Evolutionary conservation across 2,888 invertebrate genomes (phyloP).

Genomic region (Amphipyra berbera): DNA sequence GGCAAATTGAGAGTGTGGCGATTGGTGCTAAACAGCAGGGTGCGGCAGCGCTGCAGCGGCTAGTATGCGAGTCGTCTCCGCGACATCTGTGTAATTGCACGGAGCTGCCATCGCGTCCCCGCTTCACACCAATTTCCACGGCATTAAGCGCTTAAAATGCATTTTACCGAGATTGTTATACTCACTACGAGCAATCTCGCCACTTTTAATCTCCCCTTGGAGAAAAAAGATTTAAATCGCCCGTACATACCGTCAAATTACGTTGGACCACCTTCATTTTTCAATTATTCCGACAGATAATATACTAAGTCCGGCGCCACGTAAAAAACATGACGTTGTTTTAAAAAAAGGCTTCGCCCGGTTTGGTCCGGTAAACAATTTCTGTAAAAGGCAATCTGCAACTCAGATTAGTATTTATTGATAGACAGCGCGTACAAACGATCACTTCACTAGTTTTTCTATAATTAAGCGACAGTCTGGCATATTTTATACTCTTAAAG

Average conservation of each 20-base stretch:
- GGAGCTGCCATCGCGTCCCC: slow-evolving; percentile 74
- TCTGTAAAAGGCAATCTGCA: slow-evolving; percentile 44
- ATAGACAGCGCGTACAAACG: slow-evolving; percentile 32
- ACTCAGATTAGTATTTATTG: slow-evolving; percentile 37
- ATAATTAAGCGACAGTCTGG: slow-evolving; percentile 44
- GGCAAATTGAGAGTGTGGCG: slow-evolving; percentile 3
- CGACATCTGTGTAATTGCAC: slow-evolving; percentile 84
- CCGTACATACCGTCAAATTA: slow-evolving; percentile 28
- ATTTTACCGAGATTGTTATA: slow-evolving; percentile 83
- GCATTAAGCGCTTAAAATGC: slow-evolving; percentile 85
- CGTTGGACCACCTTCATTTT: slow-evolving; percentile 29
- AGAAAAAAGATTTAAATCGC: slow-evolving; percentile 64
- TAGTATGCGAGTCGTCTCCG: slow-evolving; percentile 64
- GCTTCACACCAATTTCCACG: slow-evolving; percentile 82
- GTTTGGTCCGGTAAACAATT: slow-evolving; percentile 51
- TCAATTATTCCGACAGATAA: slow-evolving; percentile 20
- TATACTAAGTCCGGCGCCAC: background rate
- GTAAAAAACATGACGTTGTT: slow-evolving; percentile 13
- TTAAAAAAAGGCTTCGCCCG: slow-evolving; percentile 25
- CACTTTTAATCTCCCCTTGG: slow-evolving; percentile 70
- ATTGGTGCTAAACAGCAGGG: background rate
- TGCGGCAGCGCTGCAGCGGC: slow-evolving; percentile 18
- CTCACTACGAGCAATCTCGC: slow-evolving; percentile 71
- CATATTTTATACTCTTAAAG: slow-evolving; percentile 32
- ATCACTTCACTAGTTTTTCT: slow-evolving; percentile 33